phyloP scores from a whole-genome alignment of 1,140 invertebrate genomes.

The Zophobas morio region DNA sequence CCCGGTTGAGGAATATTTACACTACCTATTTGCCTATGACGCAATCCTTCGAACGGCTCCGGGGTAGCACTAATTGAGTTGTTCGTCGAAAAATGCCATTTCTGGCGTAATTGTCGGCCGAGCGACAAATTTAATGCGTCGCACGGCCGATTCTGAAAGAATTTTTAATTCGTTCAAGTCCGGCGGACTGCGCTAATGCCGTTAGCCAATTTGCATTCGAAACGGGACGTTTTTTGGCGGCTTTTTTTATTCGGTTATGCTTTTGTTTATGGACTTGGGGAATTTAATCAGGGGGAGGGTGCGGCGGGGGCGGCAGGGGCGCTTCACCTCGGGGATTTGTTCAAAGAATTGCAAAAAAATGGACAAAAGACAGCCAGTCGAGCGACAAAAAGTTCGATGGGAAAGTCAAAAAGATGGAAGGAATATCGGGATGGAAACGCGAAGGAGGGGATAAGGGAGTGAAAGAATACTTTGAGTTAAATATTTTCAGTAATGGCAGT shows the following conservation, averaged over 20 bases:
- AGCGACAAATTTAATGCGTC: constrained; percentile 45
- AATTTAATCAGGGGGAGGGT: constrained; percentile 48
- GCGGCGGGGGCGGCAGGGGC: background rate
- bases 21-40: constrained; percentile 30
- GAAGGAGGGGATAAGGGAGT: no score
- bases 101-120: constrained; percentile 13
- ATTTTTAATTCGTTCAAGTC: constrained; percentile 54
- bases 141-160: constrained; percentile 45
- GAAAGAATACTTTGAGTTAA: no score
- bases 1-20: constrained; percentile 42
- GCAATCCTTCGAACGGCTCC: background rate
- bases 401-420: no score
- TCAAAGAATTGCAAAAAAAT: no score
- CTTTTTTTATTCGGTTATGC: constrained; percentile 50
- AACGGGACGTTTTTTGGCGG: constrained; percentile 36
- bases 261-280: constrained; percentile 45
- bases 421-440: no score
- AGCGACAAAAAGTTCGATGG: no score
- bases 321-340: no score
- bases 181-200: constrained; percentile 39
- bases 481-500: no score
- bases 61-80: constrained; percentile 16
- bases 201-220: constrained; percentile 52
- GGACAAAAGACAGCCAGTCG: no score
- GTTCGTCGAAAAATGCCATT: constrained; percentile 10